Base-by-base conservation (phyloP, 2,113 vertebrate genomes). In the Apistogramma diplotaenia region DNA sequence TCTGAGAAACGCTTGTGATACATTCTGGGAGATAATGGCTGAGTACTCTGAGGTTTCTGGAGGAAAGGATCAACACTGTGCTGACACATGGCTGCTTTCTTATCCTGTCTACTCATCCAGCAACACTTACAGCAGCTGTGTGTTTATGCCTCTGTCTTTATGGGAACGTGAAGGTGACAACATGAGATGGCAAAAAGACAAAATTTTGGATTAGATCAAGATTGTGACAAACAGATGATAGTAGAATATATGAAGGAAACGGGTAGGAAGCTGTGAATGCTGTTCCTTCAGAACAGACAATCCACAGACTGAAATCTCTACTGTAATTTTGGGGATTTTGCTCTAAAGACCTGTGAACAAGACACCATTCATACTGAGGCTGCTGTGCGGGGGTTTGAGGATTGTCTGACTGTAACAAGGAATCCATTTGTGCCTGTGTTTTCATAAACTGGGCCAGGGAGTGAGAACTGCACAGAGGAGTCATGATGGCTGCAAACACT, bases 321-420 rank as follows among this genome's bases (percentile, higher is more conserved):
- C 65, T 80, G 73, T 82, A 71, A 75, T 76, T 87, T 87, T 58
- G 29, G 40, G 54, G 79, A 57, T 84, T 87, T 91, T 86, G 25
- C 74, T 78, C 46, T 60, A 23, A 53, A 76, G 85, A 80, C 56
- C 57, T 31, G 5, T 16, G 78, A 92, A 93, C 89, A 91, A 89
- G 58, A 61, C 78, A 13, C 78, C 59, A 90, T 92, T 93, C 82
- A 93, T 83, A 25, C 61, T 6, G 6, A 58, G 31, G 60, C 81
- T 67, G 55, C 73, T 78, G 86, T 76, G 90, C 76, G 85, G 75
- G 85, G 72, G 74, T 27, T 16, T 67, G 33, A 77, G 60, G 29
- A 81, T 70, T 3, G 84, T 53, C 40, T 79, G 80, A 15, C 58
- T 72, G 49, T 43, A 84, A 92, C 91, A 92, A 91, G 51, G 72